phyloP scores from a whole-genome alignment of 2,797 vertebrate genomes.

The Enoplosus armatus region DNA sequence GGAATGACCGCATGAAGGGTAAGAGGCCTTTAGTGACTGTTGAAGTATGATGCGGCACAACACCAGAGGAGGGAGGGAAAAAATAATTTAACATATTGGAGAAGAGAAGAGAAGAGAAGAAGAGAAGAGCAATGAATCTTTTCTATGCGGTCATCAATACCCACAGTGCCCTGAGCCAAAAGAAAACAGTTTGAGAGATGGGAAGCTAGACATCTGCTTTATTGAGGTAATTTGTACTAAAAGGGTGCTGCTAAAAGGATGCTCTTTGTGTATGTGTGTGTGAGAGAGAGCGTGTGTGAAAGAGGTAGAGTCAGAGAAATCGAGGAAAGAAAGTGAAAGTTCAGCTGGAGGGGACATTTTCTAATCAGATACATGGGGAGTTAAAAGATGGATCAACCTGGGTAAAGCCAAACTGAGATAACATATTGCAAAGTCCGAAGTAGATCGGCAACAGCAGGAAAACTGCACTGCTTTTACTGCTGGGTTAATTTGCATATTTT shows the following conservation, averaged over 20 bases:
- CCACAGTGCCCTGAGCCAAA: slow-evolving; percentile 65
- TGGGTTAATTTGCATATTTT: slow-evolving; percentile 16
- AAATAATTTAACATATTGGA: slow-evolving; percentile 26
- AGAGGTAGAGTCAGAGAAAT: slow-evolving; percentile 37
- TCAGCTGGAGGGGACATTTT: slow-evolving; percentile 55
- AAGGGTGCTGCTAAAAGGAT: slow-evolving; percentile 66
- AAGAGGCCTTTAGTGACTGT: slow-evolving; percentile 62
- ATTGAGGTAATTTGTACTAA: slow-evolving; percentile 82
- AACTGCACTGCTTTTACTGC: not conserved
- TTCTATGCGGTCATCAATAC: slow-evolving; percentile 80
- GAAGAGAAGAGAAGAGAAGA: not conserved
- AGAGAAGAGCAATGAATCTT: slow-evolving; percentile 69
- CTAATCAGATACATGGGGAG: slow-evolving; percentile 48
- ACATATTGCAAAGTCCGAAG: slow-evolving; percentile 18
- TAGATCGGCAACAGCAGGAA: not conserved
- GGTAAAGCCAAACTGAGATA: slow-evolving; percentile 33
- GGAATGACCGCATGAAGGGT: slow-evolving; percentile 61
- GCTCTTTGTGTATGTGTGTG: slow-evolving; percentile 25
- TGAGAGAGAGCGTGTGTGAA: slow-evolving; percentile 11
- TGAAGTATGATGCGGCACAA: slow-evolving; percentile 51
- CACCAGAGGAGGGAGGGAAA: slow-evolving; percentile 27
- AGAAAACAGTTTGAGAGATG: slow-evolving; percentile 73
- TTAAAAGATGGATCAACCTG: slow-evolving; percentile 30
- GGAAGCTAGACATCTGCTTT: slow-evolving; percentile 79
- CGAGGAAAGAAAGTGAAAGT: slow-evolving; percentile 50